Base-by-base conservation (phyloP, 2,797 vertebrate genomes). In the Sebastes kiyomatsui region DNA sequence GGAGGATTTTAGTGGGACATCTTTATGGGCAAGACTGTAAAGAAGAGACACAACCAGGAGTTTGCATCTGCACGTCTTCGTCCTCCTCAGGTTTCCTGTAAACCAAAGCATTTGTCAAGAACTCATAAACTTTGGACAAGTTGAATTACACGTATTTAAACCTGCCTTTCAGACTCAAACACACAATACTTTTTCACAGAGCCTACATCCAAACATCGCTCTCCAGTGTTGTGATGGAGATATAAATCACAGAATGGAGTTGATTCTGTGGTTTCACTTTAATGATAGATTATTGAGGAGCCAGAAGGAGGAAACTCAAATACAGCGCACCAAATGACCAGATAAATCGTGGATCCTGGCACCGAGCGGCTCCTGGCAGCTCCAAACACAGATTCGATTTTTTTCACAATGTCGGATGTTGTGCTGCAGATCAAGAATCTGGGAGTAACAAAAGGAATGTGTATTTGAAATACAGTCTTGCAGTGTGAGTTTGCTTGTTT, bases 301-400 rank as follows among this genome's bases (percentile, higher is more conserved):
- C 38, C 60, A 64, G 58, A 64, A 68, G 22, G 18, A 52, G n/a
- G 52, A 52, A 83, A 74, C 61, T 85, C 27, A 58, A 87, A 84
- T 22, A 25, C 61, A 83, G 20, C 25, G 56, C 8, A 38, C 18
- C 22, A 80, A 59, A 67, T 71, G 27, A 78, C 6, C 16, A 79
- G 75, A 86, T 88, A 84, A 79, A 73, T 67, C 0, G 58, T 81
- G 70, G 77, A 74, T 89, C 75, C 72, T 91, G 86, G 84, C 79
- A 81, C 32, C 3, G 9, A 72, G 60, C 7, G n/a, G 55, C 32
- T 80, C 73, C 67, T 83, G 75, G 80, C 60, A 67, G 80, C 61
- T 86, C 55, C 25, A 65, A 75, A 85, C 42, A 58, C 20, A 83
- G 52, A 81, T 72, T 66, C 14, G 8, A 68, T 23, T 84, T 85